Conservation (phyloP, 2,888 invertebrate genomes). For the Phortica okadai region DNA sequence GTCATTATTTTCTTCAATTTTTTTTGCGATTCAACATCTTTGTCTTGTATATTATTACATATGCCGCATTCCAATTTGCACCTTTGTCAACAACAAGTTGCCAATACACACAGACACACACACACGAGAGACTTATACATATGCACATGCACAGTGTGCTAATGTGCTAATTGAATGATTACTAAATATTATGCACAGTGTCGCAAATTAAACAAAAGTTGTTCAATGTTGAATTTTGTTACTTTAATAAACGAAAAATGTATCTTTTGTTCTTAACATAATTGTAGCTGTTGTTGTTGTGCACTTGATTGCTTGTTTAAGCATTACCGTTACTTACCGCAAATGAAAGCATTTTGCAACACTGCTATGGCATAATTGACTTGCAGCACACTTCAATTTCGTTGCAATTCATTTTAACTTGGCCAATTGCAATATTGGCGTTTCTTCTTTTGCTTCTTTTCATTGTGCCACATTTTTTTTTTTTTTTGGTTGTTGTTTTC, state of each 20-base stretch:
- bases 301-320: no score
- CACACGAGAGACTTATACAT: background rate
- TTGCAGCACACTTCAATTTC: background rate
- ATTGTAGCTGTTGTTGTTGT: no score
- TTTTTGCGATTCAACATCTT: background rate
- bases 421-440: background rate
- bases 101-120: background rate
- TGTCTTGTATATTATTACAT: background rate
- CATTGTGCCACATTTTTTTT: background rate
- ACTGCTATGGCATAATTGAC: background rate
- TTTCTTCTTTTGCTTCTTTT: background rate
- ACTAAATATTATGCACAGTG: no score
- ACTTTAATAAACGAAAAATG: no score
- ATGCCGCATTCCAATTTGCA: conserved; percentile 3
- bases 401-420: background rate
- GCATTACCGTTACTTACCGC: no score
- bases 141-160: background rate
- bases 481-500: background rate
- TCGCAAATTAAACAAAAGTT: no score
- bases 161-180: background rate
- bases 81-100: background rate
- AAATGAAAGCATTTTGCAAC: background rate
- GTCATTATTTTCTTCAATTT: no score
- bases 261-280: no score
- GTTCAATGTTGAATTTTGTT: no score